These are phyloP conservation scores for Lucifuga dentata DNA, from an alignment of 2,113 vertebrate species.

Conservation along the genomic window DNA sequence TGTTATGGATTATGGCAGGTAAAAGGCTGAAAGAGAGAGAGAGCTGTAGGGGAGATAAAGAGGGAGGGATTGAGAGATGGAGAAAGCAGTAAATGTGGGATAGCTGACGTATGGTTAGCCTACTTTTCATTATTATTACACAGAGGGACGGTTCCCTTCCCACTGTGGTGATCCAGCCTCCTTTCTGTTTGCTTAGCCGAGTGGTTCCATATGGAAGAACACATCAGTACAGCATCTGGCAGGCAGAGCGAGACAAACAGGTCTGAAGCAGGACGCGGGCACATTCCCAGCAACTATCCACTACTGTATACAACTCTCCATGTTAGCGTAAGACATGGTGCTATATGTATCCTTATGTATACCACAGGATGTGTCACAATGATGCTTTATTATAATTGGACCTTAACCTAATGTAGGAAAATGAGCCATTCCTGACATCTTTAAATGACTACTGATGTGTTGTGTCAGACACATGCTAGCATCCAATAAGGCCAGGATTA, in stretches of 20 bases:
- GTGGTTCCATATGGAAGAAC: constrained; percentile 84
- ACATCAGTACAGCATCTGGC: constrained; percentile 78
- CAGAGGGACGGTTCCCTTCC: constrained; percentile 75
- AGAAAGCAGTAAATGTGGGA: constrained; percentile 57
- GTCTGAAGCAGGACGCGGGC: constrained; percentile 52
- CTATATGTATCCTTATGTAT: not conserved
- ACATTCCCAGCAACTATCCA: constrained; percentile 51
- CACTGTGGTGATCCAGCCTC: constrained; percentile 76
- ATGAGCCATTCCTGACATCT: too few species aligned
- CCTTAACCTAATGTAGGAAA: too few species aligned
- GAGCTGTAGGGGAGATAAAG: not conserved
- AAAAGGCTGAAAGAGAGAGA: constrained; percentile 18
- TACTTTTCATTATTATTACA: constrained; percentile 81
- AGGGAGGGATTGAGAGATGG: constrained; percentile 38
- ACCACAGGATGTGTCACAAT: constrained; percentile 13
- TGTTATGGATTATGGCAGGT: constrained; percentile 51
- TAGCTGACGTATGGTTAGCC: constrained; percentile 76
- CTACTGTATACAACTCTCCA: constrained; percentile 52
- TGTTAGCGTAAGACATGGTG: constrained; percentile 25
- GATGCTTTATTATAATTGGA: not conserved
- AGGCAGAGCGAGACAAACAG: constrained; percentile 63
- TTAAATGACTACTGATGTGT: too few species aligned
- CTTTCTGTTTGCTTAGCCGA: constrained; percentile 82
- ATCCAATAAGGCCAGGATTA: too few species aligned
- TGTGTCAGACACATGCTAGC: too few species aligned